phyloP scores from a whole-genome alignment of 2,888 invertebrate genomes.

The Polydrusus tereticollis region DNA sequence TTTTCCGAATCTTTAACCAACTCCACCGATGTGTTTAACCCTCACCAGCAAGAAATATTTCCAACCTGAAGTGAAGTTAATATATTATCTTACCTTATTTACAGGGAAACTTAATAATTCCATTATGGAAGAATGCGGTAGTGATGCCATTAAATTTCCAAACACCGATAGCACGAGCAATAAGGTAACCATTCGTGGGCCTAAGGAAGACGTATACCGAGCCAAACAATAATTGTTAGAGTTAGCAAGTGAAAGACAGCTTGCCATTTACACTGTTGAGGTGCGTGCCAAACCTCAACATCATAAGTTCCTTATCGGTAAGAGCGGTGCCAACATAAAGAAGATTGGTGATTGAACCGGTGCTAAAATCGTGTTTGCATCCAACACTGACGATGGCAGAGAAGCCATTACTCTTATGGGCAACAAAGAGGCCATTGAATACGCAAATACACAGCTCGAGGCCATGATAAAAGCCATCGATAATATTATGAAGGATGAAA shows the following conservation, averaged over 20 bases:
- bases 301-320: slow-evolving; percentile 97
- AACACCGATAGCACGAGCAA: slow-evolving; percentile 92
- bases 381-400: slow-evolving; percentile 87
- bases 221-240: slow-evolving; percentile 88
- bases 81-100: too few relatives aligned
- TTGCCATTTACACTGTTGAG: slow-evolving; percentile 88
- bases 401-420: slow-evolving; percentile 96
- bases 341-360: slow-evolving; percentile 94
- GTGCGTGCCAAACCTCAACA: slow-evolving; percentile 94
- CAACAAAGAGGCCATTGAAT: slow-evolving; percentile 88
- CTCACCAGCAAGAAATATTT: too few relatives aligned
- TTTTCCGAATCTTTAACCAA: too few relatives aligned
- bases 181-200: slow-evolving; percentile 91
- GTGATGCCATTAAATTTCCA: slow-evolving; percentile 96
- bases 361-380: slow-evolving; percentile 94
- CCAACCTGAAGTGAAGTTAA: too few relatives aligned
- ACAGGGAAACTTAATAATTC: slow-evolving; percentile 88
- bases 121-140: slow-evolving; percentile 98
- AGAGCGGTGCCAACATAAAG: slow-evolving; percentile 85
- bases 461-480: slow-evolving; percentile 92
- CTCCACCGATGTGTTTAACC: too few relatives aligned
- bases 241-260: slow-evolving; percentile 88
- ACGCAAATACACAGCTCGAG: slow-evolving; percentile 88
- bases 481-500: slow-evolving; percentile 89
- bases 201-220: slow-evolving; percentile 94